Base-by-base conservation (phyloP, 1,140 invertebrate species). In the Paraescarpia echinospica region DNA sequence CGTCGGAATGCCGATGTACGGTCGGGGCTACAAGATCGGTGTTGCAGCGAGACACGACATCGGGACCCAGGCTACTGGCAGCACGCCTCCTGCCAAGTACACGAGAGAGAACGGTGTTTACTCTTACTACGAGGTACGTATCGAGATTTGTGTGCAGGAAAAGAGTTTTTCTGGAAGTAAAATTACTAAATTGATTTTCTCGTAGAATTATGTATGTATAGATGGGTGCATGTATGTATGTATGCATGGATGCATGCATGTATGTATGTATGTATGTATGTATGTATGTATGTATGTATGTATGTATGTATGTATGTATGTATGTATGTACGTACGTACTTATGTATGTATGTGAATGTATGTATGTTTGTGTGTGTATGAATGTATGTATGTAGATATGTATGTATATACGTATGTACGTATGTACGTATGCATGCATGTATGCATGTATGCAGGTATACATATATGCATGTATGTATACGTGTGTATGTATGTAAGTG, bases 31-130 rank as follows among this genome's bases (percentile, higher is more conserved):
- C 94, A 97, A 97, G 89, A 95, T 99, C 18, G 96, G 96, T 0
- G 97, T 97, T 92, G 95, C 97, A 34, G 97, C 97, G 48, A 97
- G 97, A 95, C 97, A 97, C 94, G 98, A 99, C 94, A 98, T 99
- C 91, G 99, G 99, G 96, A 97, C 98, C 94, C 97, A 0, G 96
- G 97, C 14, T 96, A 96, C 1, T 97, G 98, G 33, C 0, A 97
- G 98, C 1, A 98, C 98, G 2, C 96, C 96, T 33, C 96, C 98
- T 5, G 98, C 98, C 33, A 31, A 98, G 94, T 97, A 97, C 93
- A 98, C 98, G 0, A 97, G 97, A 92, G 98, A 99, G 96, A 97
- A 98, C 0, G 98, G 98, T 94, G 98, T 98, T 98, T 95, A 99
- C 95, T 98, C 98, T n/a, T 98, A 98, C 94, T 98, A 98, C 95